Conservation (phyloP, 2,113 vertebrate genomes). For the Sminthopsis crassicaudata region DNA sequence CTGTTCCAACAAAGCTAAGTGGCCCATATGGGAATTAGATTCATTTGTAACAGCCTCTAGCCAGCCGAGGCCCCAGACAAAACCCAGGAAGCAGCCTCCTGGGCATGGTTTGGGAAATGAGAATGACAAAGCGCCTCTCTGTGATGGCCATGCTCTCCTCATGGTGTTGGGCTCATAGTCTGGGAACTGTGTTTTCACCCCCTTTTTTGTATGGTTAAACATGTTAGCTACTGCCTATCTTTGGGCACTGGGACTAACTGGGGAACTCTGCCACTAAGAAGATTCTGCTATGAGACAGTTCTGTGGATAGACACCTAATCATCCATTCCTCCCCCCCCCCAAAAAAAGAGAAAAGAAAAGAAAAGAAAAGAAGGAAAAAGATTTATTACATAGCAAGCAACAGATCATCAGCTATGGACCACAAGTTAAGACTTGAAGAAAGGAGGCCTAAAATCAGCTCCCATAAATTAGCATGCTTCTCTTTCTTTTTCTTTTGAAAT, state of each 20-base stretch:
- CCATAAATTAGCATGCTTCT: slow-evolving; percentile 50
- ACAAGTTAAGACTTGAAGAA: slow-evolving; percentile 46
- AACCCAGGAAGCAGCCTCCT: background rate
- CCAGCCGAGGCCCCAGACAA: background rate
- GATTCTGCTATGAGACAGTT: slow-evolving; percentile 36
- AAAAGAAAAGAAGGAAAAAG: background rate
- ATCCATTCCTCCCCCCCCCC: background rate
- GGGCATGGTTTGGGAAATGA: accelerated
- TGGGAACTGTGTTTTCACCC: background rate
- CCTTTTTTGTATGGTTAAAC: slow-evolving; percentile 24
- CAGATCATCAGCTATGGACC: background rate
- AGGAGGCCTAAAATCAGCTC: slow-evolving; percentile 43
- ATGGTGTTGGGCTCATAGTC: background rate
- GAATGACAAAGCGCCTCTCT: accelerated
- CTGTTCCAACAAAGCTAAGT: background rate
- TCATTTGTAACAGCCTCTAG: background rate
- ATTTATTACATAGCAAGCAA: slow-evolving; percentile 9
- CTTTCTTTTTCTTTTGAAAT: slow-evolving; percentile 54
- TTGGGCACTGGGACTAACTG: background rate
- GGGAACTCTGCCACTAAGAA: slow-evolving; percentile 6
- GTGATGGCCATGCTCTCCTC: background rate
- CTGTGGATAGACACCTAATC: background rate
- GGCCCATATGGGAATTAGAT: background rate
- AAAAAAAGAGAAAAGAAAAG: background rate
- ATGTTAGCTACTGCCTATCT: background rate